Conservation (phyloP, 2,888 invertebrate genomes). For the Aporophyla lueneburgensis region DNA sequence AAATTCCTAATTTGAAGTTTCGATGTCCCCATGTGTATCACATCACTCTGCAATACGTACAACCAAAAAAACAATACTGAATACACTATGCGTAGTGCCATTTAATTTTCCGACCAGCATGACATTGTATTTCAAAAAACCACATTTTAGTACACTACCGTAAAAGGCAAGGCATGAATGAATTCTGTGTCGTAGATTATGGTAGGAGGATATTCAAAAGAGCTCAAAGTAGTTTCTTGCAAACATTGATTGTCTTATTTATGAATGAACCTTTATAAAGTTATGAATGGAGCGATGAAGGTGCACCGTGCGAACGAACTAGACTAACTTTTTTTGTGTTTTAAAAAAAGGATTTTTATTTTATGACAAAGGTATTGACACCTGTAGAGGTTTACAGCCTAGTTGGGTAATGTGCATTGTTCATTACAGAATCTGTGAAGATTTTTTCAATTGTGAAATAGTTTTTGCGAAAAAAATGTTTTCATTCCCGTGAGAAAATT, state of each 20-base stretch:
- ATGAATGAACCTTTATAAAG: conserved; percentile 57
- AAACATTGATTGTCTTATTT: conserved; percentile 60
- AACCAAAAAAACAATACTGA: conserved; percentile 1
- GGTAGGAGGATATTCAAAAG: conserved; percentile 54
- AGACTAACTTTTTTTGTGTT: conserved; percentile 47
- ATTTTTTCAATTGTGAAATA: conserved; percentile 46
- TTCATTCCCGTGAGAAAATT: conserved; percentile 66
- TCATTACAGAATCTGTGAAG: conserved; percentile 56
- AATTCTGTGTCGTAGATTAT: conserved; percentile 38
- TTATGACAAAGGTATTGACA: conserved; percentile 63
- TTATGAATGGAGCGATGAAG: conserved; percentile 47
- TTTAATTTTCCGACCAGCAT: conserved; percentile 17
- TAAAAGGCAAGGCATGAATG: conserved; percentile 56
- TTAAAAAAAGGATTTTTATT: conserved; percentile 51
- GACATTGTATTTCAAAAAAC: conserved; percentile 47
- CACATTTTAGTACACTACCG: conserved; percentile 53
- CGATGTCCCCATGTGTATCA: background rate
- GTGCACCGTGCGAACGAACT: conserved; percentile 53
- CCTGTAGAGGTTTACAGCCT: conserved; percentile 64
- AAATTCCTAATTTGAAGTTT: conserved; percentile 15
- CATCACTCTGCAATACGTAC: background rate
- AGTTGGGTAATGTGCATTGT: conserved; percentile 63
- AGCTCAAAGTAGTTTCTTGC: conserved; percentile 54
- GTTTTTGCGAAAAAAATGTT: conserved; percentile 49
- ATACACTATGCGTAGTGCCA: background rate